These are phyloP conservation scores for Pseudomyrmex cubaensis DNA, from an alignment of 1,140 invertebrate genomes.

Conservation along the genomic window DNA sequence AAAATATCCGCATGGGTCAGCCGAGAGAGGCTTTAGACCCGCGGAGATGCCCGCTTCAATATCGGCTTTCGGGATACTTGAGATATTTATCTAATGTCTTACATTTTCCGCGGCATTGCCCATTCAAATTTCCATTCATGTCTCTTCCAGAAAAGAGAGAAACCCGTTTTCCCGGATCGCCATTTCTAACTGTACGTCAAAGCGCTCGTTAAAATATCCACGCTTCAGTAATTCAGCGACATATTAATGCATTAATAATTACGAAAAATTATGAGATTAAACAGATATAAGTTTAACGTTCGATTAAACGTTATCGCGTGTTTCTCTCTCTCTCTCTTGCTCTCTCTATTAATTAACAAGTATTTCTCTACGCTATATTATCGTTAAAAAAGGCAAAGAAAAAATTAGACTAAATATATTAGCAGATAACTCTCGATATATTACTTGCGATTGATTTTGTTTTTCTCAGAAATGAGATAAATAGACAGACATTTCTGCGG, in stretches of 20 bases:
- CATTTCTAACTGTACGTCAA: constrained; percentile 3
- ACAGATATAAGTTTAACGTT: neutral
- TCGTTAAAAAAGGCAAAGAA: too few relatives aligned
- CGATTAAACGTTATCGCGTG: neutral
- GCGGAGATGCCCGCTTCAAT: constrained; percentile 80
- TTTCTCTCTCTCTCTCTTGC: too few relatives aligned
- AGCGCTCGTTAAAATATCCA: constrained; percentile 39
- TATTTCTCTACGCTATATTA: too few relatives aligned
- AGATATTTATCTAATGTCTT: constrained; percentile 84
- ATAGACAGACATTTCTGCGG: neutral
- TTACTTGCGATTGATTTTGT: neutral
- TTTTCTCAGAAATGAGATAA: neutral
- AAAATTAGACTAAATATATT: too few relatives aligned
- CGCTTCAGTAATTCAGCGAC: constrained; percentile 5
- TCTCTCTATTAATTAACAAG: too few relatives aligned
- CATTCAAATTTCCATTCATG: constrained; percentile 79
- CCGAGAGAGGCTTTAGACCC: constrained; percentile 83
- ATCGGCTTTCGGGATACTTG: constrained; percentile 83
- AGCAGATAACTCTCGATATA: neutral
- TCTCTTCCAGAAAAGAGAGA: constrained; percentile 3
- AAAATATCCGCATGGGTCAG: constrained; percentile 86
- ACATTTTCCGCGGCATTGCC: constrained; percentile 80
- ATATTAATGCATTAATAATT: neutral
- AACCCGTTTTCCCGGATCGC: constrained; percentile 38
- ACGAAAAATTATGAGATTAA: constrained; percentile 7